Evolutionary conservation across 1,140 invertebrate species (phyloP), one percentile per base, ranked within the genome.

Genomic region (Aphaenogaster ashmeadi): DNA sequence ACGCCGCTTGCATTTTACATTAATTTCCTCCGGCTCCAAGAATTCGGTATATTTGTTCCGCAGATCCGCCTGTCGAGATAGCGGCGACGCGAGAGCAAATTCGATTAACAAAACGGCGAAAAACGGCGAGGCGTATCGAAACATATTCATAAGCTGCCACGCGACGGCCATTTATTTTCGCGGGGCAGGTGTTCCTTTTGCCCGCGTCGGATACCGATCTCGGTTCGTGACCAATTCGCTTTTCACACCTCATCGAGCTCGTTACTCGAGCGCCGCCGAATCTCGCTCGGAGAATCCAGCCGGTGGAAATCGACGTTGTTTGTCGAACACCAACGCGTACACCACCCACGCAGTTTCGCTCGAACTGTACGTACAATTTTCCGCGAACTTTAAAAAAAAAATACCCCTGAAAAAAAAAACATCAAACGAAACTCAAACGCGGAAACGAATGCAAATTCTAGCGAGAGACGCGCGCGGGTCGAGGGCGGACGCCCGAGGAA

Each of bases 161-260:
- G 69, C 54, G 69, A 74, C 56, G 4, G 41, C 33, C 41, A 75
- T 74, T 84, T 84, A 38, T 84, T 84, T 62, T 3, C 54, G 54
- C 69, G 52, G 33, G 44, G 64, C 33, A 81, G 36, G 41, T 38
- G 47, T 8, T 69, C 15, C 64, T 36, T 38, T 69, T 27, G 47
- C 78, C 47, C 54, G 54, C 80, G 13, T 44, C 47, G 62, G 67
- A 84, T 84, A 84, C 54, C 27, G 54, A 84, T 84, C 80, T 15
- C 69, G 64, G 80, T 84, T 84, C 80, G 80, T 84, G 80, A 84
- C 69, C 69, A 74, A 84, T 84, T 84, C 80, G 66, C 69, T 74
- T 75, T 84, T 84, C 80, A 74, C 69, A 84, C 80, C 72, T 84
- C 80, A 75, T 84, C 80, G 69, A 41, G 54, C 54, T 84, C 56